Evolutionary conservation across 2,797 vertebrate species (phyloP).

Genomic region (Poecile montanus): DNA sequence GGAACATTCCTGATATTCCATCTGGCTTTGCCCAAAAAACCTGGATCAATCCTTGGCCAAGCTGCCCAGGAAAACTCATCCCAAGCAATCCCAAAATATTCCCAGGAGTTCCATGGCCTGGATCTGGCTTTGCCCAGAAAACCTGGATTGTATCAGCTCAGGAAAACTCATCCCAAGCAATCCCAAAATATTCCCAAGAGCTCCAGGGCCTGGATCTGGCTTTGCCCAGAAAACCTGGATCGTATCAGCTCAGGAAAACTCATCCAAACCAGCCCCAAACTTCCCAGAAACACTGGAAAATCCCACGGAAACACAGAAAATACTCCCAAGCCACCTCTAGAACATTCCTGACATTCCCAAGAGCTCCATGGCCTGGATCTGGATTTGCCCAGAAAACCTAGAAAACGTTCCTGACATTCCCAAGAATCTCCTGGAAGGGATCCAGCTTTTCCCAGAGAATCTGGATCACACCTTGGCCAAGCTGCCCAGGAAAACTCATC

Average conservation of each 20-base stretch:
- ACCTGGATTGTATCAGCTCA: too few species aligned
- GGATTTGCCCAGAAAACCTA: too few species aligned
- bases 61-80: background rate
- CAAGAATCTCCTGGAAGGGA: background rate
- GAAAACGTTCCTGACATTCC: background rate
- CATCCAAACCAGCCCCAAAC: too few species aligned
- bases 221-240: too few species aligned
- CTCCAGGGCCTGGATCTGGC: too few species aligned
- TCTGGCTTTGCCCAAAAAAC: background rate
- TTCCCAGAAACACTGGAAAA: too few species aligned
- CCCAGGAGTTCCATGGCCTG: rapidly evolving
- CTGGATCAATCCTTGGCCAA: background rate
- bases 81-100: background rate
- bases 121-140: background rate
- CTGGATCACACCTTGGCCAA: background rate
- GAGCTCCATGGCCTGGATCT: too few species aligned
- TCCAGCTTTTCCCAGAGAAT: background rate
- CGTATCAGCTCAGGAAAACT: too few species aligned
- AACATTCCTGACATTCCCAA: background rate
- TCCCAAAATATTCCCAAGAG: too few species aligned
- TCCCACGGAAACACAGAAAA: too few species aligned
- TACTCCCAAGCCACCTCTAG: background rate
- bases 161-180: too few species aligned
- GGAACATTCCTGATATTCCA: background rate
- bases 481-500: background rate